Evolutionary conservation across 2,888 invertebrate genomes (phyloP).

Genomic region (Erebia aethiops): DNA sequence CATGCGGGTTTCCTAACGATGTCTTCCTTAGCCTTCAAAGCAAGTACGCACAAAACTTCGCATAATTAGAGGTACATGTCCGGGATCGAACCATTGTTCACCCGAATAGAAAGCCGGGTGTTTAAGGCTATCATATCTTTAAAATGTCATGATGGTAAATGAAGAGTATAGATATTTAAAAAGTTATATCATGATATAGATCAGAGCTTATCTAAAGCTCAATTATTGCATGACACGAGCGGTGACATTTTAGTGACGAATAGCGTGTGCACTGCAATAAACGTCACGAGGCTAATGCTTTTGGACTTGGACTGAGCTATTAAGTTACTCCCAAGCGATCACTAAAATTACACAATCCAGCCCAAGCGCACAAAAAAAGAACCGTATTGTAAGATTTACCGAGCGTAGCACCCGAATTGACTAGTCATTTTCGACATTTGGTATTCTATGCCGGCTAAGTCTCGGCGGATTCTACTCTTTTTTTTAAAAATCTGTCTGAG

Average conservation of each 20-base stretch:
- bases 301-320: neutral
- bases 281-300: neutral
- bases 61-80: too few species aligned
- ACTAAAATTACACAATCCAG: conserved; percentile 13
- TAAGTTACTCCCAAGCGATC: neutral
- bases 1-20: too few species aligned
- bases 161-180: neutral
- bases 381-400: neutral
- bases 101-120: too few species aligned
- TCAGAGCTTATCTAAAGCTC: too few species aligned
- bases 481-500: conserved; percentile 1
- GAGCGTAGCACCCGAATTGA: conserved; percentile 1
- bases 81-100: too few species aligned
- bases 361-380: neutral
- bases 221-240: neutral
- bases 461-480: neutral
- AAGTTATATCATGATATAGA: too few species aligned
- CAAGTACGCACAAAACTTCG: too few species aligned
- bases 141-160: too few species aligned
- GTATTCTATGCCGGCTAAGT: conserved; percentile 8
- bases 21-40: too few species aligned
- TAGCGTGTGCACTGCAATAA: neutral
- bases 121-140: too few species aligned
- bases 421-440: conserved; percentile 18
- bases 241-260: conserved; percentile 4